phyloP scores from a whole-genome alignment of 2,797 vertebrate species.

The Okamejei kenojei region DNA sequence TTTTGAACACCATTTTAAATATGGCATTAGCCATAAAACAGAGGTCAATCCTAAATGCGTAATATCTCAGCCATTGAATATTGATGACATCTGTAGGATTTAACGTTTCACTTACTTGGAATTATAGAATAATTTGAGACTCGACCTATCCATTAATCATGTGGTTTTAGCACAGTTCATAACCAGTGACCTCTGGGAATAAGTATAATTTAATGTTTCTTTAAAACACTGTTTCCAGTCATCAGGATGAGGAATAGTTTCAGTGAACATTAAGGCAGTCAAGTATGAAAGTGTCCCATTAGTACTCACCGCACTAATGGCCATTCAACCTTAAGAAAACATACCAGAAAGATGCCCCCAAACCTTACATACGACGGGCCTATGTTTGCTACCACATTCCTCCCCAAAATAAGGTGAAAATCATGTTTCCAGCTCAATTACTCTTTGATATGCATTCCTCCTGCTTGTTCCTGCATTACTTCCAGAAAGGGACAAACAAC shows the following conservation, averaged over 20 bases:
- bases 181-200: slow-evolving; percentile 20
- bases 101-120: neutral
- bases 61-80: neutral
- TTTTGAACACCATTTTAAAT: neutral
- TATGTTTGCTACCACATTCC: neutral
- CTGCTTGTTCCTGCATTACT: slow-evolving; percentile 3
- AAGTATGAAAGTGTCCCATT: slow-evolving; percentile 8
- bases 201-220: slow-evolving; percentile 34
- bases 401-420: neutral
- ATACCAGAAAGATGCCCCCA: neutral
- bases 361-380: neutral
- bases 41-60: neutral
- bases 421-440: slow-evolving; percentile 20
- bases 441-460: neutral
- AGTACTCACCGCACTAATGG: slow-evolving; percentile 25
- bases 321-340: neutral
- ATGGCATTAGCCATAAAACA: neutral
- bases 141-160: neutral
- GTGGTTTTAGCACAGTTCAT: neutral
- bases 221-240: slow-evolving; percentile 16
- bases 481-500: neutral
- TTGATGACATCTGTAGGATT: neutral
- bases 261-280: slow-evolving; percentile 14
- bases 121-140: neutral
- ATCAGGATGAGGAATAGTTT: slow-evolving; percentile 12